Evolutionary conservation across 2,888 invertebrate species (phyloP).

Genomic region (Acronicta psi): DNA sequence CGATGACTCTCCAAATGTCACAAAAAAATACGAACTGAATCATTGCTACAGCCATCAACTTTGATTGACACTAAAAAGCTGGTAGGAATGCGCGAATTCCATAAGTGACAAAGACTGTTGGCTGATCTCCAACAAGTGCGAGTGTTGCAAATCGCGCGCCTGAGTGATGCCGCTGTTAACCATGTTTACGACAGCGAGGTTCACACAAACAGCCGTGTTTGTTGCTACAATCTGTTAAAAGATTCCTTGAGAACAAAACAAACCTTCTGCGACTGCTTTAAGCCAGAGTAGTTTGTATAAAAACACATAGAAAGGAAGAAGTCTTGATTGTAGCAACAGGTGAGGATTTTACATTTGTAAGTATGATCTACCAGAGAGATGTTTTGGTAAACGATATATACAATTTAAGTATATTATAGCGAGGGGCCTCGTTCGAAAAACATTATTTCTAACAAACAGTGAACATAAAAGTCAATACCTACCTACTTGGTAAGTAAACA

Average conservation of each 20-base stretch:
- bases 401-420: too few relatives aligned
- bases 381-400: too few relatives aligned
- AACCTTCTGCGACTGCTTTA: not conserved
- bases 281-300: not conserved
- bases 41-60: too few relatives aligned
- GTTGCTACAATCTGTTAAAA: too few relatives aligned
- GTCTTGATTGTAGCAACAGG: not conserved
- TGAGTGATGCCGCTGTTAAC: not conserved
- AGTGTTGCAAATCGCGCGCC: slow-evolving; percentile 20
- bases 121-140: slow-evolving; percentile 27
- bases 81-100: slow-evolving; percentile 30
- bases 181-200: not conserved
- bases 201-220: not conserved
- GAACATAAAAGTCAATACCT: not conserved
- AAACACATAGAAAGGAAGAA: not conserved
- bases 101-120: slow-evolving; percentile 19
- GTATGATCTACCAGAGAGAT: too few relatives aligned
- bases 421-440: too few relatives aligned
- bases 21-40: too few relatives aligned
- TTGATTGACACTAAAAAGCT: slow-evolving; percentile 38
- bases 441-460: too few relatives aligned
- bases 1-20: too few relatives aligned
- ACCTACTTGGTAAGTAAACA: not conserved
- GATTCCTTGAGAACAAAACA: not conserved
- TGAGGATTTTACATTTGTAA: not conserved